Evolutionary conservation across 2,113 vertebrate species (phyloP).

Genomic region (Neodontobutis hainanensis): DNA sequence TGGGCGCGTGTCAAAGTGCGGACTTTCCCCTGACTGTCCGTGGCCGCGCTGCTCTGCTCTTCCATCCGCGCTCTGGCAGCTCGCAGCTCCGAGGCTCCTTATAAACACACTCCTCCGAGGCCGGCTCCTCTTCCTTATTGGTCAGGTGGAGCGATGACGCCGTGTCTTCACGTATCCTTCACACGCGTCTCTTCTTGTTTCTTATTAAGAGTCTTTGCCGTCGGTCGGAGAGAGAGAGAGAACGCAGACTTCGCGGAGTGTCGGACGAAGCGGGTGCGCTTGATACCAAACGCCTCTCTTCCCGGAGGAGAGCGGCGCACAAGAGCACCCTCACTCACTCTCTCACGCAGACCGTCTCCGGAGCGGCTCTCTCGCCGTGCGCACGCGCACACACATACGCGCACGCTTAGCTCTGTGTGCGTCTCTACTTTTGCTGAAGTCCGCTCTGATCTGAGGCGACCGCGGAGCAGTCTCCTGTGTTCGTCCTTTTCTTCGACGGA

Average conservation of each 20-base stretch:
- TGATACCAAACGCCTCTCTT: slow-evolving; percentile 58
- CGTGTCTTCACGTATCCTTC: slow-evolving; percentile 74
- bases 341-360: slow-evolving; percentile 3
- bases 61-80: slow-evolving; percentile 34
- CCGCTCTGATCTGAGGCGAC: slow-evolving; percentile 55
- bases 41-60: slow-evolving; percentile 14
- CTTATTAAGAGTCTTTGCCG: slow-evolving; percentile 60
- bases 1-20: neutral
- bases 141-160: slow-evolving; percentile 73
- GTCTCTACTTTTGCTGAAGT: slow-evolving; percentile 55
- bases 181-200: slow-evolving; percentile 56
- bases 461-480: slow-evolving; percentile 46
- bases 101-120: slow-evolving; percentile 63
- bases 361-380: slow-evolving; percentile 13
- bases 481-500: slow-evolving; percentile 50
- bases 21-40: slow-evolving; percentile 26
- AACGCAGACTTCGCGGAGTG: slow-evolving; percentile 31
- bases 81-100: slow-evolving; percentile 45
- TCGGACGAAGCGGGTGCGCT: slow-evolving; percentile 48
- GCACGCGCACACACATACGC: slow-evolving; percentile 25
- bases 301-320: slow-evolving; percentile 68
- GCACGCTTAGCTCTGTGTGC: slow-evolving; percentile 25
- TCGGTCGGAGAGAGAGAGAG: slow-evolving; percentile 27
- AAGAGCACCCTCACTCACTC: slow-evolving; percentile 45
- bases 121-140: slow-evolving; percentile 71